Evolutionary conservation across 2,888 invertebrate genomes (phyloP).

Genomic region (Globia sparganii): DNA sequence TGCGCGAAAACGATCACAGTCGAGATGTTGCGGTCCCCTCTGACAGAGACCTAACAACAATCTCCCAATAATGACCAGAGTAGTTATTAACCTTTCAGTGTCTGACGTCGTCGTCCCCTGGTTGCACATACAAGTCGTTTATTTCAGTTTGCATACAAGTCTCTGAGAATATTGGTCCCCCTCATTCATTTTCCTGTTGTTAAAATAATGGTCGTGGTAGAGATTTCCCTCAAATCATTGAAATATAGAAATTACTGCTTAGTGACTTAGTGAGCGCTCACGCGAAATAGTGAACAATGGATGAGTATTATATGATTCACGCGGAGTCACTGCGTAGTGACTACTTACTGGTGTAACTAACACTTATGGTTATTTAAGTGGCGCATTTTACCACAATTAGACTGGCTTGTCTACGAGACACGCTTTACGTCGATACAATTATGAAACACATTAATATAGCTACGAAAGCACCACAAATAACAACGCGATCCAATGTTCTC

Average conservation of each 20-base stretch:
- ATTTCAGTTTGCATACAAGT: slow-evolving; percentile 56
- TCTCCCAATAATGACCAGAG: slow-evolving; percentile 78
- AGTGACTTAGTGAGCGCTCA: slow-evolving; percentile 54
- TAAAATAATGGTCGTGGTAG: slow-evolving; percentile 50
- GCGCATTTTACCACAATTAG: slow-evolving; percentile 74
- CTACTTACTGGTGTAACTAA: slow-evolving; percentile 65
- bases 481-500: slow-evolving; percentile 78
- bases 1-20: slow-evolving; percentile 87
- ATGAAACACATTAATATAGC: slow-evolving; percentile 70
- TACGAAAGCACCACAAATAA: slow-evolving; percentile 66
- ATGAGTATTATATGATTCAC: slow-evolving; percentile 78
- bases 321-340: slow-evolving; percentile 74
- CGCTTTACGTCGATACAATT: slow-evolving; percentile 60
- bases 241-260: slow-evolving; percentile 55
- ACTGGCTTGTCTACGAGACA: slow-evolving; percentile 50
- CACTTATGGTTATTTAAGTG: slow-evolving; percentile 76
- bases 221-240: slow-evolving; percentile 57
- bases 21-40: slow-evolving; percentile 84
- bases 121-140: slow-evolving; percentile 56
- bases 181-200: slow-evolving; percentile 46
- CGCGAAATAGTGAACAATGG: slow-evolving; percentile 77
- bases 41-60: slow-evolving; percentile 75
- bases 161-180: slow-evolving; percentile 21
- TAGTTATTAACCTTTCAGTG: slow-evolving; percentile 83
- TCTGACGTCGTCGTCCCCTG: slow-evolving; percentile 63